A percentile compares a stretch with the other conserved stretches of the same genome.
phyloP scores from a whole-genome alignment of 2,888 invertebrate species.

The Brassicogethes aeneus region DNA sequence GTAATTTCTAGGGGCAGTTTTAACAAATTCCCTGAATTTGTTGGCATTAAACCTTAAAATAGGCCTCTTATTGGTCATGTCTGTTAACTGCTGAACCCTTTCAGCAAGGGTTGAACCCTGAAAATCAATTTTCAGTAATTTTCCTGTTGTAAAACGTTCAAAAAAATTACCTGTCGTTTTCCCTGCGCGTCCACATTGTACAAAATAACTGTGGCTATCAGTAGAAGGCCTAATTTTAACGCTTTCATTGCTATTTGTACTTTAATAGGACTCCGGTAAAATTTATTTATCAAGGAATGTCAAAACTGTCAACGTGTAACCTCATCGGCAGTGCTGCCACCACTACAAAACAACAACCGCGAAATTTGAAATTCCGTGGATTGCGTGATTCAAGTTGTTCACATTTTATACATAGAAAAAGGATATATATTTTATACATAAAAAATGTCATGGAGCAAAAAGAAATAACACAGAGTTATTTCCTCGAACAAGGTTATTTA shows the following conservation, averaged over 20 bases:
- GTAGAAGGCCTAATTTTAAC: conserved; percentile 37
- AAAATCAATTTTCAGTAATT: conserved; percentile 31
- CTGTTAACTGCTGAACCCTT: conserved; percentile 79
- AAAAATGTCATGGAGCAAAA: too few species aligned
- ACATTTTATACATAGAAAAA: too few species aligned
- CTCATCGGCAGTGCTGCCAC: conserved; percentile 1
- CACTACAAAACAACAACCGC: background rate
- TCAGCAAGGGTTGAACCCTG: conserved; percentile 59
- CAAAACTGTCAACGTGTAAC: conserved; percentile 7
- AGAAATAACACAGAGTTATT: too few species aligned
- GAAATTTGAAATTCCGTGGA: background rate
- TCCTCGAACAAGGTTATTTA: too few species aligned
- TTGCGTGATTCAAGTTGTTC: too few species aligned
- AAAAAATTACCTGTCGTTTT: conserved; percentile 8
- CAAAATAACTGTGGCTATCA: conserved; percentile 39
- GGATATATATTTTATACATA: too few species aligned
- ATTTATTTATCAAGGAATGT: conserved; percentile 6
- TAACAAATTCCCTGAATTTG: conserved; percentile 87
- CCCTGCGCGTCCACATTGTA: conserved; percentile 41
- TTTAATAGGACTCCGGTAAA: conserved; percentile 12
- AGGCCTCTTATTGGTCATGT: conserved; percentile 78
- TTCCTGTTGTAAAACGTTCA: background rate
- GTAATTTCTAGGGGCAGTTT: conserved; percentile 86
- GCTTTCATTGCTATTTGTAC: conserved; percentile 35
- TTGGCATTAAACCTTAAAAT: conserved; percentile 85